These are phyloP conservation scores for Cygnus olor DNA, from an alignment of 2,797 vertebrate genomes.

Conservation along the genomic window DNA sequence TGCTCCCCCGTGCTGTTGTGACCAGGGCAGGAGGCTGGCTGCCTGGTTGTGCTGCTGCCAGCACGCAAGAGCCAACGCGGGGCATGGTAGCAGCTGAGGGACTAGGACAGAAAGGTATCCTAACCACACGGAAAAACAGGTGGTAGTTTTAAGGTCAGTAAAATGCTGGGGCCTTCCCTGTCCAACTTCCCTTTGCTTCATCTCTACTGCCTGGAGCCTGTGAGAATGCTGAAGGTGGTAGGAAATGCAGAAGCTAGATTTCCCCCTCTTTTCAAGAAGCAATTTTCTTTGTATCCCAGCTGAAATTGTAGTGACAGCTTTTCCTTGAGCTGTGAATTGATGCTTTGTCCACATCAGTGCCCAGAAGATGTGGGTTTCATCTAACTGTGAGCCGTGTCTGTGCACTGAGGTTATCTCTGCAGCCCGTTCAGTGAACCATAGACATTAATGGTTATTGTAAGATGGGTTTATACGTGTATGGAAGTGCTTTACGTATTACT, in stretches of 20 bases:
- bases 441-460: not conserved
- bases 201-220: not conserved
- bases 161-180: not conserved
- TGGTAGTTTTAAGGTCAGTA: not conserved
- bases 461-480: not conserved
- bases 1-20: too few relatives aligned
- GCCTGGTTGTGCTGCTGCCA: too few relatives aligned
- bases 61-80: accelerated
- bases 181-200: accelerated
- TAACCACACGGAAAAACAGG: not conserved
- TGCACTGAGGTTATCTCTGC: not conserved
- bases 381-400: not conserved
- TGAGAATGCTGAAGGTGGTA: not conserved
- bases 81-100: not conserved
- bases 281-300: not conserved
- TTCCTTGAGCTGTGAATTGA: not conserved
- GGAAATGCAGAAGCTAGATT: not conserved
- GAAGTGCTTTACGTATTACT: not conserved
- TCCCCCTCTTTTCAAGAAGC: not conserved
- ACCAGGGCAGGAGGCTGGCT: too few relatives aligned
- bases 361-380: not conserved
- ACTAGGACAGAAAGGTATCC: not conserved
- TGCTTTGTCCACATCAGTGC: not conserved
- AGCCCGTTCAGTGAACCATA: accelerated
- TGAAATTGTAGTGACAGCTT: not conserved